Evolutionary conservation across 1,140 invertebrate genomes (phyloP).

Genomic region (Drosophila sproati): DNA sequence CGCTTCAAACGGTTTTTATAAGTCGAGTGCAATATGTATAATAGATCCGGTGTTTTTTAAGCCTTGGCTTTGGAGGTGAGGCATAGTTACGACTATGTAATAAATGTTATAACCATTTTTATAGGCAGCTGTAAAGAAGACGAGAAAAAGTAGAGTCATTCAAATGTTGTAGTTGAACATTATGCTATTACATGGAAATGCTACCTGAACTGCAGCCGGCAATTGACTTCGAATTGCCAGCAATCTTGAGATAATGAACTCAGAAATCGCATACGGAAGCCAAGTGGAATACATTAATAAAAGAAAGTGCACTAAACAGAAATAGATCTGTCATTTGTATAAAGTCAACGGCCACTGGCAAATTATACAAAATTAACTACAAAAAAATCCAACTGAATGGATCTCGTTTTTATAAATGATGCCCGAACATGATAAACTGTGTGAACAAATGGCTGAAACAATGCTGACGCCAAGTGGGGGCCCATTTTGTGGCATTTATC

Average conservation of each 20-base stretch:
- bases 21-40: conserved; percentile 1
- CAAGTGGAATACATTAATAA: conserved; percentile 17
- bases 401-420: conserved; percentile 18
- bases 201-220: conserved; percentile 5
- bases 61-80: not conserved
- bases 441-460: conserved; percentile 47
- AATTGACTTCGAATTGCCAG: conserved; percentile 13
- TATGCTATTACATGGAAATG: conserved; percentile 19
- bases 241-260: conserved; percentile 31
- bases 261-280: conserved; percentile 41
- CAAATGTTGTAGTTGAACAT: conserved; percentile 4
- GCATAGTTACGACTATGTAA: conserved; percentile 5
- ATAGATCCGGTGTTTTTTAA: not conserved
- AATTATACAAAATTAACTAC: not conserved
- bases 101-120: conserved; percentile 15
- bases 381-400: not conserved
- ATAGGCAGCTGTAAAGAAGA: not conserved
- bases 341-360: conserved; percentile 16
- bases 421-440: conserved; percentile 61
- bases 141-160: conserved; percentile 21
- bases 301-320: conserved; percentile 50
- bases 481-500: conserved; percentile 50
- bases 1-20: not conserved
- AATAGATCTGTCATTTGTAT: conserved; percentile 33
- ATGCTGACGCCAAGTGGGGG: conserved; percentile 18